phyloP scores from a whole-genome alignment of 2,888 invertebrate genomes.

The Craniophora ligustri region DNA sequence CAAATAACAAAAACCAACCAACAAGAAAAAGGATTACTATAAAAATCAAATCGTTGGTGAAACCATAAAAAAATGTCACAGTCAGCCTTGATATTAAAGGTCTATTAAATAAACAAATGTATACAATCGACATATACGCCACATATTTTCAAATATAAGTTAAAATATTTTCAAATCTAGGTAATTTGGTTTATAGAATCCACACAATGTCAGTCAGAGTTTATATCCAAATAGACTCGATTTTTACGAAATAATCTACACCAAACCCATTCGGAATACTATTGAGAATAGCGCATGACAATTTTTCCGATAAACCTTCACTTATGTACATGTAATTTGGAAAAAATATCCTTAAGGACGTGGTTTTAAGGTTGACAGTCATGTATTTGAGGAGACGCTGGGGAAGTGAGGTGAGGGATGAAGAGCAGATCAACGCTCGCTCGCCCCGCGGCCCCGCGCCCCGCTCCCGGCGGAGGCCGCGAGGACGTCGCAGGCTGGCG shows the following conservation, averaged over 20 bases:
- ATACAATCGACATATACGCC: background rate
- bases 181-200: conserved; percentile 3
- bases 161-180: background rate
- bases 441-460: conserved; percentile 45
- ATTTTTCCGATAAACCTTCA: conserved; percentile 72
- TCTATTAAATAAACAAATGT: background rate
- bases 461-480: conserved; percentile 56
- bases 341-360: conserved; percentile 67
- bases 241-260: conserved; percentile 70
- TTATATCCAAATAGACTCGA: conserved; percentile 50
- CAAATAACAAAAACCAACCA: too few relatives aligned
- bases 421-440: conserved; percentile 80
- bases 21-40: too few relatives aligned
- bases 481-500: conserved; percentile 55
- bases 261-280: conserved; percentile 75
- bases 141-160: background rate
- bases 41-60: too few relatives aligned
- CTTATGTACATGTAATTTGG: conserved; percentile 59
- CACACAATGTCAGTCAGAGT: conserved; percentile 17
- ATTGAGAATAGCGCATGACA: conserved; percentile 74
- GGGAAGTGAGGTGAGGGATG: conserved; percentile 63
- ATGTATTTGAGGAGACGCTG: conserved; percentile 60
- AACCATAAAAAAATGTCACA: too few relatives aligned
- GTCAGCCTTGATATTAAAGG: too few relatives aligned
- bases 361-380: conserved; percentile 76